These are phyloP conservation scores for Hirtodrosophila confusa DNA, from an alignment of 2,888 invertebrate species.

Conservation along the genomic window DNA sequence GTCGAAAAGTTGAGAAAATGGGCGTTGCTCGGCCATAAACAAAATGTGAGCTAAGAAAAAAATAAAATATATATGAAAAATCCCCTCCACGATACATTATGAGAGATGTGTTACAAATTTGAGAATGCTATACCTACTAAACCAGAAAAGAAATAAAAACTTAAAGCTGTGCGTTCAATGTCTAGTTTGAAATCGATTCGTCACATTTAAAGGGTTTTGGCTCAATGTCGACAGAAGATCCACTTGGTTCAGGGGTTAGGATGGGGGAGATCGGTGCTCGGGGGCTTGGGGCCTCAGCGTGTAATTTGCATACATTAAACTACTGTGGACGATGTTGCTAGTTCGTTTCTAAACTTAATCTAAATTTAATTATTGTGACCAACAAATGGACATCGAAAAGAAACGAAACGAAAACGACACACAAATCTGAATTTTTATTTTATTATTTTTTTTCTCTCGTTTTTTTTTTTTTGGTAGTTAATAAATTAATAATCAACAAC, in stretches of 20 bases:
- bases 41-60: constrained; percentile 32
- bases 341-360: constrained; percentile 70
- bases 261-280: constrained; percentile 12
- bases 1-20: constrained; percentile 76
- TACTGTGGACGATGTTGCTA: constrained; percentile 62
- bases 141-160: constrained; percentile 1
- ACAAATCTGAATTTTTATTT: constrained; percentile 56
- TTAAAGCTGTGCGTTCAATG: constrained; percentile 52
- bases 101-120: constrained; percentile 60
- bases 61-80: constrained; percentile 41
- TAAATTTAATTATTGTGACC: constrained; percentile 79
- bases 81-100: constrained; percentile 21
- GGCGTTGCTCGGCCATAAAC: constrained; percentile 72
- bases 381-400: constrained; percentile 61
- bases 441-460: constrained; percentile 35
- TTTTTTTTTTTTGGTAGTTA: constrained; percentile 45
- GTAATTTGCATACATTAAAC: constrained; percentile 79
- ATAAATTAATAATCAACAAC: constrained; percentile 78
- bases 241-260: constrained; percentile 23
- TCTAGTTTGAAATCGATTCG: constrained; percentile 74
- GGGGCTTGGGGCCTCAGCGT: constrained; percentile 48
- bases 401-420: constrained; percentile 35
- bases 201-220: constrained; percentile 74
- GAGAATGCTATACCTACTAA: constrained; percentile 13
- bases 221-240: constrained; percentile 69